Conservation (phyloP, 2,888 invertebrate species). For the Pristionchus entomophagus region DNA sequence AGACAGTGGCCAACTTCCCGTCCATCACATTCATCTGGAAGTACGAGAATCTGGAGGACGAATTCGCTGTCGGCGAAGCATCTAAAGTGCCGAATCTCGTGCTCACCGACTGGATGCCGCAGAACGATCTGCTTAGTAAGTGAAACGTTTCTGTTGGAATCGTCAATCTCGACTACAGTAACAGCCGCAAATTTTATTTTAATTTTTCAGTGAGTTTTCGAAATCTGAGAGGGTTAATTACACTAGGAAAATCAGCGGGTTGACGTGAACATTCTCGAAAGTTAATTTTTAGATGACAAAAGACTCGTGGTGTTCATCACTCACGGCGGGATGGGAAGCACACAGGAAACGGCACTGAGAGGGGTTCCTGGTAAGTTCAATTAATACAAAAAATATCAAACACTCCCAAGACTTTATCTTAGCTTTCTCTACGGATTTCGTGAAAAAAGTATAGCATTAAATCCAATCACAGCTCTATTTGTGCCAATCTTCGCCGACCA, state of each 20-base stretch:
- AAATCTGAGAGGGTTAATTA: no score
- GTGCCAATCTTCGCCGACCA: slow-evolving; percentile 16
- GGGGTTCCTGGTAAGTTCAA: slow-evolving; percentile 2
- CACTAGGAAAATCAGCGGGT: no score
- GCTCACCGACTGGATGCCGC: neutral
- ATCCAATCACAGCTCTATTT: neutral
- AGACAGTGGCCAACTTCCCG: neutral
- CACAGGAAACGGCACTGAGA: slow-evolving; percentile 25
- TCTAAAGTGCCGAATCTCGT: neutral
- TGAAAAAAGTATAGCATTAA: no score
- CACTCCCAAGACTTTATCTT: no score
- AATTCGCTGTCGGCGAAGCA: neutral
- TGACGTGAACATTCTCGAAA: no score
- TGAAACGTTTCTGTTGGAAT: no score
- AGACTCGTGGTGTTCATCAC: slow-evolving; percentile 11
- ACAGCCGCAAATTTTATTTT: no score
- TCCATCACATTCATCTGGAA: slow-evolving; percentile 35
- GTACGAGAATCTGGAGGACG: slow-evolving; percentile 21
- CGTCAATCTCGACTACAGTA: no score
- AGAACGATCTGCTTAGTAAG: slow-evolving; percentile 9
- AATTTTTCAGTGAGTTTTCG: no score
- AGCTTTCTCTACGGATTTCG: no score
- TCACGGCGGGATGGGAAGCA: slow-evolving; percentile 38
- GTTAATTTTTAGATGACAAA: neutral
- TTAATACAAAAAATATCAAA: no score